Evolutionary conservation across 2,797 vertebrate species (phyloP).

Genomic region (Phalanger gymnotis): DNA sequence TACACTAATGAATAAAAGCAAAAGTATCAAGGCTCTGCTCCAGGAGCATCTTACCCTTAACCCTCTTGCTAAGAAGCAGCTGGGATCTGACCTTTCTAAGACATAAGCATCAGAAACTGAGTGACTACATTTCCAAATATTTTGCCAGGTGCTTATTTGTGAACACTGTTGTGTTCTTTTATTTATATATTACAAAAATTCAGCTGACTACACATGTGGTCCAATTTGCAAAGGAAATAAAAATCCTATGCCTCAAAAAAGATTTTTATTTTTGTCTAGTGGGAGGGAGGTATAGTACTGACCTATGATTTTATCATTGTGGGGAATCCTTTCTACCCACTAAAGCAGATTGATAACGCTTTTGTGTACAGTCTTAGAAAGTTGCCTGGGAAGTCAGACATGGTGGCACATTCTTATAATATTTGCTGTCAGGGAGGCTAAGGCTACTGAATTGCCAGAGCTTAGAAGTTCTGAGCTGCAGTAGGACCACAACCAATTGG

Average conservation of each 20-base stretch:
- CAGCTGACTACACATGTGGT: not conserved
- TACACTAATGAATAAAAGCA: fast-evolving
- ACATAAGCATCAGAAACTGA: constrained; percentile 38
- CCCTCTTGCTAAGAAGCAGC: not conserved
- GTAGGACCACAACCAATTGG: not conserved
- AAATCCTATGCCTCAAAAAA: not conserved
- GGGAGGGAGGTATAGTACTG: not conserved
- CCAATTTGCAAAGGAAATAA: not conserved
- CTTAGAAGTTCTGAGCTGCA: not conserved
- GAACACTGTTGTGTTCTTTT: constrained; percentile 30
- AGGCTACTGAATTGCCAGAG: not conserved
- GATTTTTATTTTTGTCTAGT: not conserved
- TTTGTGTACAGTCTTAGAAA: not conserved
- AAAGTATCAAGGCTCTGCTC: not conserved
- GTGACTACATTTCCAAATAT: constrained; percentile 11
- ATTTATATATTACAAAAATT: not conserved
- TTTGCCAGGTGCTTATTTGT: constrained; percentile 71
- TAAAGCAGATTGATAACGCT: not conserved
- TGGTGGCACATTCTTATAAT: not conserved
- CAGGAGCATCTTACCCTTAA: not conserved
- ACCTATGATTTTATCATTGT: not conserved
- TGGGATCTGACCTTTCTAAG: not conserved
- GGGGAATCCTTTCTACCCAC: not conserved
- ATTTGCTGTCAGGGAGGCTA: not conserved
- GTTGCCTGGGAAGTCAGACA: not conserved